Base-by-base conservation (phyloP, 2,888 invertebrate genomes). In the Chymomyza caudatula region DNA sequence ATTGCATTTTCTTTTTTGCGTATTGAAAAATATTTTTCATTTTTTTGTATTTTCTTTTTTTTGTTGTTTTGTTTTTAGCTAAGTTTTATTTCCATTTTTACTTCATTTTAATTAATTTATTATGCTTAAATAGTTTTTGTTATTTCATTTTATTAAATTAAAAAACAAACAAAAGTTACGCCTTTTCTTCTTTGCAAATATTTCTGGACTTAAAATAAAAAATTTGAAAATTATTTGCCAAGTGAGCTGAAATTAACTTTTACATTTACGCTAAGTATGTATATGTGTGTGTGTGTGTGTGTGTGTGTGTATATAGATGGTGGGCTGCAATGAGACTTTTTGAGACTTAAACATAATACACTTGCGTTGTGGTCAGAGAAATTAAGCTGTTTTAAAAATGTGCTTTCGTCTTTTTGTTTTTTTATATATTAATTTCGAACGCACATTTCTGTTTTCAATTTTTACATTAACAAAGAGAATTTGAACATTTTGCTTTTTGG, bases 1-100 rank as follows among this genome's bases (percentile, higher is more conserved):
- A 87, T 87, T 87, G 79, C 75, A 78, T 80, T 87, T 87, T 83
- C 78, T 74, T 68, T 61, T 75, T 67, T 62, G 65, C 64, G 54
- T 62, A 52, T 58, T 49, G 15, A 29, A 22, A 17, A 64, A 56
- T 59, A 53, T 37, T 63, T 56, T 75, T 67, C 42, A 66, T 47
- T 47, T 47, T 17, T 17, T 47, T 17, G 19, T 47, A 47, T 47
- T 47, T 19, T 19, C 5, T 47, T 58, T 56, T 29, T 63, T 58
- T 75, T 68, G 29, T 66, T 75, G 68, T 65, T 82, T 80, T 76
- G 47, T 19, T 17, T 47, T 47, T 47, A 15, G 73, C 78, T 83
- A 80, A 47, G 15, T 47, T 47, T 47, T 68, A 71, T 74, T 71
- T 69, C 77, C 67, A 69, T 67, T 76, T 67, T 55, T 59, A 20